A percentile compares a stretch with the other conserved stretches of the same genome.
phyloP scores from a whole-genome alignment of 2,113 vertebrate genomes.

The Pachyramphus minor region DNA sequence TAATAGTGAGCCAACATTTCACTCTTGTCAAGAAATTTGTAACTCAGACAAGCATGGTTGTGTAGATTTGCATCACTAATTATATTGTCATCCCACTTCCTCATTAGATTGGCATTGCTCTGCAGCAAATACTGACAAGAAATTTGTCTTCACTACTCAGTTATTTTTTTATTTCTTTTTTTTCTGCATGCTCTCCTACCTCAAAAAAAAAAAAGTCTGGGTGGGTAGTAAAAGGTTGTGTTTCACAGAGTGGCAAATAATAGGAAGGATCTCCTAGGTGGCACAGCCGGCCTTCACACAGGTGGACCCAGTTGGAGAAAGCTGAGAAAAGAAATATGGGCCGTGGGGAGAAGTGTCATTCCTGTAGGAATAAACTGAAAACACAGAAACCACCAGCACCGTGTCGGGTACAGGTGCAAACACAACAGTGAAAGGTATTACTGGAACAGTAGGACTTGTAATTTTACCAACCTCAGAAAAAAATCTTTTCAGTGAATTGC shows the following conservation, averaged over 20 bases:
- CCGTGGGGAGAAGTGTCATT: not conserved
- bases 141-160: not conserved
- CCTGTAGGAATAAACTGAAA: not conserved
- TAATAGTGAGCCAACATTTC: slow-evolving; percentile 43
- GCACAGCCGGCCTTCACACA: not conserved
- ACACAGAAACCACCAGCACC: not conserved
- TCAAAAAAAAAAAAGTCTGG: not conserved
- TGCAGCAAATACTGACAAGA: slow-evolving; percentile 61
- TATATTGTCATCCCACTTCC: slow-evolving; percentile 48
- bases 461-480: not conserved
- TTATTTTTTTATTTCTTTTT: not conserved
- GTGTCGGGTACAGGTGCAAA: not conserved
- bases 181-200: not conserved
- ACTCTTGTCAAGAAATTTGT: slow-evolving; percentile 55
- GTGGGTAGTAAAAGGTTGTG: not conserved
- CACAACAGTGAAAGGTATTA: not conserved
- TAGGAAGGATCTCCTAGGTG: not conserved
- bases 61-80: slow-evolving; percentile 58
- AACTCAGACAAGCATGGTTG: slow-evolving; percentile 33
- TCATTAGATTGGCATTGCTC: slow-evolving; percentile 60
- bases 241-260: not conserved
- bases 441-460: not conserved
- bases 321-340: not conserved
- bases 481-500: not conserved
- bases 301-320: not conserved